Conservation (phyloP, 2,888 invertebrate species). For the Camptogramma bilineatum region DNA sequence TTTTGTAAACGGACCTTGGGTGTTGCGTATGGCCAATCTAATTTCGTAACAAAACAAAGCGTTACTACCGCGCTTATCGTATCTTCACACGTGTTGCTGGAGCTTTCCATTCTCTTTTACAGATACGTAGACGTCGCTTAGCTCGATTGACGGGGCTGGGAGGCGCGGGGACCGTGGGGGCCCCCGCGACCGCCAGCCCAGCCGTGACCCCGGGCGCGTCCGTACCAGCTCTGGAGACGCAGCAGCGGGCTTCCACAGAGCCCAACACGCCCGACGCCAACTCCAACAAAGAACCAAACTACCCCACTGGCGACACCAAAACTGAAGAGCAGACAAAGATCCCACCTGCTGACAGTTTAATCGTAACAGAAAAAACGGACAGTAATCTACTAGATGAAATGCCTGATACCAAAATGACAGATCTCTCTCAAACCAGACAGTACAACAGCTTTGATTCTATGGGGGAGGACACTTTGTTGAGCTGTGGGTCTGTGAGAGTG, state of each 20-base stretch:
- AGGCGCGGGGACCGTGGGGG: conserved; percentile 60
- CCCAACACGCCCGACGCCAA: conserved; percentile 66
- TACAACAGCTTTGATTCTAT: conserved; percentile 82
- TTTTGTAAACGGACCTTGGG: conserved; percentile 75
- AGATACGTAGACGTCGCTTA: conserved; percentile 91
- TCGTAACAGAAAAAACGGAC: conserved; percentile 81
- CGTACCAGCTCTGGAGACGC: conserved; percentile 63
- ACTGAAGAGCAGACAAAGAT: conserved; percentile 73
- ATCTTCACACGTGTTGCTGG: conserved; percentile 63
- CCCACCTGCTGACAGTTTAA: conserved; percentile 76
- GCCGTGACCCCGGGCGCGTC: conserved; percentile 80
- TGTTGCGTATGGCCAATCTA: conserved; percentile 81
- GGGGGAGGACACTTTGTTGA: conserved; percentile 77
- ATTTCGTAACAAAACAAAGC: conserved; percentile 86
- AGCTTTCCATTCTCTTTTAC: conserved; percentile 63
- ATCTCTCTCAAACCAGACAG: conserved; percentile 79
- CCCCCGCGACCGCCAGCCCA: conserved; percentile 67
- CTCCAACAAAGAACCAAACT: conserved; percentile 73
- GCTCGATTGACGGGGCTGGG: conserved; percentile 89
- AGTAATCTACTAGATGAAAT: conserved; percentile 80
- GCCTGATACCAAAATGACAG: conserved; percentile 83
- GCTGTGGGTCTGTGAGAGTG: conserved; percentile 78
- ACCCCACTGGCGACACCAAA: conserved; percentile 69
- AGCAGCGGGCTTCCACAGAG: conserved; percentile 65
- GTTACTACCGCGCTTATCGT: conserved; percentile 62